Conservation (phyloP, 2,797 vertebrate genomes). For the Coracias cyanogaster region DNA sequence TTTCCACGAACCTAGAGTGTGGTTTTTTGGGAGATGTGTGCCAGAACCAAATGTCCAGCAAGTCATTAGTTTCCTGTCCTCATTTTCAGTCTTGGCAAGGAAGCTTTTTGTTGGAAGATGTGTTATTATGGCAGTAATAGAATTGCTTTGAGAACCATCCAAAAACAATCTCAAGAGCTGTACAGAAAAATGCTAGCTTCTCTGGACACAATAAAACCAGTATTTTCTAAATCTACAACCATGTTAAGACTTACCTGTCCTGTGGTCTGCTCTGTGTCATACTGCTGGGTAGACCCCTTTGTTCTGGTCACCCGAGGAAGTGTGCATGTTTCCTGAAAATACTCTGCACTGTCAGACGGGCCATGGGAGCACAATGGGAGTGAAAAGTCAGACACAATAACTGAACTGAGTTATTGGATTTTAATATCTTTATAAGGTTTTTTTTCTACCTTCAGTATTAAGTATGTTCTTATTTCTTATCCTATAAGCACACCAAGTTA, state of each 20-base stretch:
- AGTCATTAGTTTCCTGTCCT: slow-evolving; percentile 31
- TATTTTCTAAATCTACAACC: background rate
- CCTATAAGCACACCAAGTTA: background rate
- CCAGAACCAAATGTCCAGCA: slow-evolving; percentile 5
- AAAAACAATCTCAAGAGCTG: slow-evolving; percentile 21
- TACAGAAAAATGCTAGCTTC: slow-evolving; percentile 3
- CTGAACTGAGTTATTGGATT: background rate
- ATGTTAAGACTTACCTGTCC: background rate
- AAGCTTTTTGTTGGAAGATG: background rate
- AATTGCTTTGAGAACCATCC: slow-evolving; percentile 50
- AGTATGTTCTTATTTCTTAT: background rate
- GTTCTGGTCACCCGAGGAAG: background rate
- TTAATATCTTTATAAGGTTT: background rate
- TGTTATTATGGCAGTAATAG: slow-evolving; percentile 34
- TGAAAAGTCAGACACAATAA: background rate
- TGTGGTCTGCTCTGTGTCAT: background rate
- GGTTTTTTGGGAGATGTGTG: background rate
- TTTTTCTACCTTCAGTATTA: background rate
- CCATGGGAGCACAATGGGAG: background rate
- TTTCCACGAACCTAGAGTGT: background rate
- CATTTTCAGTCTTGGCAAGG: background rate
- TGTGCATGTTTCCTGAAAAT: background rate
- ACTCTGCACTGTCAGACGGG: background rate
- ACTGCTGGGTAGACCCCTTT: background rate
- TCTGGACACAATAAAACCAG: background rate